phyloP scores from a whole-genome alignment of 2,888 invertebrate genomes.

The Andrena haemorrhoa region DNA sequence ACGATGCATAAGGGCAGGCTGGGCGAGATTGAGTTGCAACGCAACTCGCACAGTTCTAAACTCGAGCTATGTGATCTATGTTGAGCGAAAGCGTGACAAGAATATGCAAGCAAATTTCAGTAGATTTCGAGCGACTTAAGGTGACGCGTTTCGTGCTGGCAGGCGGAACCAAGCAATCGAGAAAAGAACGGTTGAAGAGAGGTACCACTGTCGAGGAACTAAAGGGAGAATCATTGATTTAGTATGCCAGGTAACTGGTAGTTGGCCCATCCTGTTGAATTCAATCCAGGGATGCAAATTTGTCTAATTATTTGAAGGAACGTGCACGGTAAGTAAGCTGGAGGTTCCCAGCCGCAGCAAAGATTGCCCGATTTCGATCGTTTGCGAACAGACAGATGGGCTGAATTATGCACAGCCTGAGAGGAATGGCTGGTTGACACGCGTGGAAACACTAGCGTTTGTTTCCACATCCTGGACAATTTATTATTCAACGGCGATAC shows the following conservation, averaged over 20 bases:
- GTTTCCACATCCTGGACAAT: slow-evolving; percentile 35
- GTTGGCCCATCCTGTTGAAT: too few relatives aligned
- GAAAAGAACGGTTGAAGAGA: neutral
- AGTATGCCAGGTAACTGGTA: too few relatives aligned
- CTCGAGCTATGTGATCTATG: slow-evolving; percentile 13
- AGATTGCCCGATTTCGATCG: slow-evolving; percentile 14
- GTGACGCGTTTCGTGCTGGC: neutral
- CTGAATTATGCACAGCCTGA: slow-evolving; percentile 24
- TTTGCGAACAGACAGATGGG: neutral
- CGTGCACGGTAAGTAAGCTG: neutral
- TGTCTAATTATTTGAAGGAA: neutral
- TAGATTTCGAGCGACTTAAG: neutral
- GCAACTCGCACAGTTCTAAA: slow-evolving; percentile 20
- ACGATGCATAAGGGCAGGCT: slow-evolving; percentile 2
- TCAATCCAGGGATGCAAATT: too few relatives aligned
- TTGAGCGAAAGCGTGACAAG: slow-evolving; percentile 16
- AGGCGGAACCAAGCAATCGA: neutral
- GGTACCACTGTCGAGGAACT: too few relatives aligned
- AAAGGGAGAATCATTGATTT: too few relatives aligned
- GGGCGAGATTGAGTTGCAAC: slow-evolving; percentile 30
- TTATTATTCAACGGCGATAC: slow-evolving; percentile 51
- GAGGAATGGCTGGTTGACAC: slow-evolving; percentile 34
- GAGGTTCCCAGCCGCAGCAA: neutral
- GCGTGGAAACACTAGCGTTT: slow-evolving; percentile 41
- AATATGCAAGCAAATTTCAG: neutral